Evolutionary conservation across 2,113 vertebrate species (phyloP).

Genomic region (Plecotus auritus): DNA sequence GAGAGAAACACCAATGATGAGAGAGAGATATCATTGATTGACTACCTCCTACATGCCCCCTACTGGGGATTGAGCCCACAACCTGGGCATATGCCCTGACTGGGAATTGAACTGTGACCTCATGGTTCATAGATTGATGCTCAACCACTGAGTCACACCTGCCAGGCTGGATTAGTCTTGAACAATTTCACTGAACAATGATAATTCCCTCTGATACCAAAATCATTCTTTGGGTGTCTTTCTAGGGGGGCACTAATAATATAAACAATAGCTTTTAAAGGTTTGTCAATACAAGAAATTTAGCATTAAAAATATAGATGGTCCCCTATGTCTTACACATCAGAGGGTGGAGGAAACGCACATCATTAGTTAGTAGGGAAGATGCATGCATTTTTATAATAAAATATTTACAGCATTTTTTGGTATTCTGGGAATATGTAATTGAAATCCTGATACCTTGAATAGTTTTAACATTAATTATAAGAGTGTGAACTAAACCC

Average conservation of each 20-base stretch:
- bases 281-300: neutral
- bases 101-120: no score
- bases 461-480: neutral
- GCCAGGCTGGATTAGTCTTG: neutral
- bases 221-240: neutral
- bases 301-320: neutral
- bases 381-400: neutral
- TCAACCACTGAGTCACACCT: no score
- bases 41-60: no score
- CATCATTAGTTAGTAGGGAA: neutral
- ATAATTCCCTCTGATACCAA: neutral
- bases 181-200: neutral
- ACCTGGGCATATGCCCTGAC: no score
- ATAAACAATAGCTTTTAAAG: conserved; percentile 8
- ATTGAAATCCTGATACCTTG: neutral
- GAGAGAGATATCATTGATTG: no score
- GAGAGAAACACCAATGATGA: no score
- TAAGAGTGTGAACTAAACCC: neutral
- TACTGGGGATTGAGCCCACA: no score
- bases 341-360: neutral
- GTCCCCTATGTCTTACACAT: neutral
- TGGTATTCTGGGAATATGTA: neutral
- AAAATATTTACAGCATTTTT: neutral
- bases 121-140: no score
- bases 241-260: neutral